Evolutionary conservation across 2,113 vertebrate species (phyloP).

Genomic region (Ptychochromis oligacanthus): DNA sequence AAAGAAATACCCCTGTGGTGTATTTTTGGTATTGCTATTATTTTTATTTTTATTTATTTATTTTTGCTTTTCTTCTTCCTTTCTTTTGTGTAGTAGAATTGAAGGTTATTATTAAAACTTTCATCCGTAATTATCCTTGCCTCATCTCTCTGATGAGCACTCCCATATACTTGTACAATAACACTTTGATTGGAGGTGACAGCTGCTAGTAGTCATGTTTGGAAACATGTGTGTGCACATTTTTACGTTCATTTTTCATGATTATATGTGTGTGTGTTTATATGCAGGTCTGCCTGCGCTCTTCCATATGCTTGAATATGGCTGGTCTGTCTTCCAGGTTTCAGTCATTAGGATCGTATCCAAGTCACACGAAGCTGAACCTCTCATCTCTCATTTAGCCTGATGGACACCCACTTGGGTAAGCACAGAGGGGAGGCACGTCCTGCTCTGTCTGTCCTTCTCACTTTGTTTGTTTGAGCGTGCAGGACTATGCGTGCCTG

Average conservation of each 20-base stretch:
- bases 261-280: not conserved
- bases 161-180: conserved; percentile 25
- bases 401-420: conserved; percentile 68
- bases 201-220: conserved; percentile 45
- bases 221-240: not conserved
- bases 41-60: not conserved
- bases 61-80: not conserved
- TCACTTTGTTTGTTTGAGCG: conserved; percentile 51
- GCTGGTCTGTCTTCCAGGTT: conserved; percentile 35
- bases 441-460: conserved; percentile 53
- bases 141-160: conserved; percentile 26
- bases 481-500: conserved; percentile 57
- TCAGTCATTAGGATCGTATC: conserved; percentile 63
- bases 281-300: conserved; percentile 13
- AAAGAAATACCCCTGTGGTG: conserved; percentile 26
- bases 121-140: conserved; percentile 24
- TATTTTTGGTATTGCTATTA: not conserved
- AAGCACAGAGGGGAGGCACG: conserved; percentile 45
- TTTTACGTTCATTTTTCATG: not conserved
- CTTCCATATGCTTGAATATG: conserved; percentile 31
- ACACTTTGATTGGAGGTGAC: conserved; percentile 49
- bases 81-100: conserved; percentile 27
- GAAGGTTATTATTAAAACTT: conserved; percentile 31
- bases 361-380: conserved; percentile 60
- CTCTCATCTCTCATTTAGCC: conserved; percentile 73